phyloP scores from a whole-genome alignment of 2,888 invertebrate genomes.

The Allophyes oxyacanthae region DNA sequence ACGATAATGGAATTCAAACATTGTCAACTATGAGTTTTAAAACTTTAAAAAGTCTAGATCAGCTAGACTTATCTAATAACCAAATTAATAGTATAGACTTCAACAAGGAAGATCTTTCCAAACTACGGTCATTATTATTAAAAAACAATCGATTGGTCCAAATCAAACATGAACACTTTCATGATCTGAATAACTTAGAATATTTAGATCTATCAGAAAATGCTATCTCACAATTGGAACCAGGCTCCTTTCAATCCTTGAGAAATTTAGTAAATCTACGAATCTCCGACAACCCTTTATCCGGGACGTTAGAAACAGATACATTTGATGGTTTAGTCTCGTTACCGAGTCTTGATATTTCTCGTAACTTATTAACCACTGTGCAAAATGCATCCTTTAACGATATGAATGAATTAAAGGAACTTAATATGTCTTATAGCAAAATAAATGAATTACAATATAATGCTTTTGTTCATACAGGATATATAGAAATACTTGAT shows the following conservation, averaged over 20 bases:
- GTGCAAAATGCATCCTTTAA: constrained; percentile 73
- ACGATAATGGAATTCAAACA: constrained; percentile 67
- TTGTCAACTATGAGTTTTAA: constrained; percentile 67
- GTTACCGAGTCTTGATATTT: constrained; percentile 73
- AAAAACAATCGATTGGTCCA: constrained; percentile 67
- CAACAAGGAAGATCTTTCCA: constrained; percentile 65
- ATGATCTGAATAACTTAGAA: constrained; percentile 60
- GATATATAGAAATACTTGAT: constrained; percentile 68
- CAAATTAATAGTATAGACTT: constrained; percentile 68
- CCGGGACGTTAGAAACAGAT: constrained; percentile 62
- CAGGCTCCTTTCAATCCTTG: constrained; percentile 66
- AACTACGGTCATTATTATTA: constrained; percentile 63
- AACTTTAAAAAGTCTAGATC: constrained; percentile 57
- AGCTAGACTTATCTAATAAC: constrained; percentile 74
- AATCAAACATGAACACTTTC: constrained; percentile 65
- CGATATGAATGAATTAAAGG: constrained; percentile 68
- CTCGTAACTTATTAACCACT: constrained; percentile 62
- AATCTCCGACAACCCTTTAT: constrained; percentile 72
- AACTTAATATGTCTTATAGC: constrained; percentile 72
- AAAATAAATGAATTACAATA: constrained; percentile 67
- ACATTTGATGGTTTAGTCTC: constrained; percentile 71
- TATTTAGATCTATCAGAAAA: constrained; percentile 76
- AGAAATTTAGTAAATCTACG: constrained; percentile 66
- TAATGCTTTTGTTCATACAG: constrained; percentile 69
- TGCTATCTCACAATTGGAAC: constrained; percentile 66